Conservation (phyloP, 2,113 vertebrate species). For the Oncorhynchus nerka region DNA sequence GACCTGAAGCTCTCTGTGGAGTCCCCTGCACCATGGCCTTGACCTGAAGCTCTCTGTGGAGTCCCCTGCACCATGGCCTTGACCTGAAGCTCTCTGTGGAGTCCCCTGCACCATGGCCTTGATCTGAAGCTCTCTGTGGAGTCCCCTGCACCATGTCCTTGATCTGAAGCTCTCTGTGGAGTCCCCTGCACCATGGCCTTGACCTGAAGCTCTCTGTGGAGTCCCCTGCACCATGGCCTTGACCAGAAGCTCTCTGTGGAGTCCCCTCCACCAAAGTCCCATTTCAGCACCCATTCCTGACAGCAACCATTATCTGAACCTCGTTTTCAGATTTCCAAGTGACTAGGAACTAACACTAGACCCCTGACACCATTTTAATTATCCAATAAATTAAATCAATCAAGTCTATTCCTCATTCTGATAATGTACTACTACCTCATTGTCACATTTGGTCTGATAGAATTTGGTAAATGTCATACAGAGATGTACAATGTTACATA, state of each 20-base stretch:
- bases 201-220: too few species aligned
- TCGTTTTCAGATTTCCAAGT: constrained; percentile 23
- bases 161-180: constrained; percentile 34
- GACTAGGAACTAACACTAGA: constrained; percentile 41
- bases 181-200: constrained; percentile 1
- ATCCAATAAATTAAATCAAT: too few species aligned
- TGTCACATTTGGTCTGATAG: background rate
- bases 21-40: constrained; percentile 3
- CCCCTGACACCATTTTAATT: constrained; percentile 34
- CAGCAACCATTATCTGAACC: constrained; percentile 49
- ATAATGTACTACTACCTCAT: background rate
- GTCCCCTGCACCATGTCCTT: background rate
- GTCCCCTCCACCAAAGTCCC: constrained; percentile 26
- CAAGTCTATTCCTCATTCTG: background rate
- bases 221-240: constrained; percentile 2
- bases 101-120: constrained; percentile 3
- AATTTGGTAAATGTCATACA: background rate
- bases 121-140: too few species aligned
- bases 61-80: constrained; percentile 3
- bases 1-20: constrained; percentile 24
- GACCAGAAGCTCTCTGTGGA: constrained; percentile 33
- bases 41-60: constrained; percentile 25
- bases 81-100: constrained; percentile 24
- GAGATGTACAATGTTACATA: background rate
- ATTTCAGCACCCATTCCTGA: constrained; percentile 65